Evolutionary conservation across 2,888 invertebrate genomes (phyloP).

Genomic region (Seladonia tumulorum): DNA sequence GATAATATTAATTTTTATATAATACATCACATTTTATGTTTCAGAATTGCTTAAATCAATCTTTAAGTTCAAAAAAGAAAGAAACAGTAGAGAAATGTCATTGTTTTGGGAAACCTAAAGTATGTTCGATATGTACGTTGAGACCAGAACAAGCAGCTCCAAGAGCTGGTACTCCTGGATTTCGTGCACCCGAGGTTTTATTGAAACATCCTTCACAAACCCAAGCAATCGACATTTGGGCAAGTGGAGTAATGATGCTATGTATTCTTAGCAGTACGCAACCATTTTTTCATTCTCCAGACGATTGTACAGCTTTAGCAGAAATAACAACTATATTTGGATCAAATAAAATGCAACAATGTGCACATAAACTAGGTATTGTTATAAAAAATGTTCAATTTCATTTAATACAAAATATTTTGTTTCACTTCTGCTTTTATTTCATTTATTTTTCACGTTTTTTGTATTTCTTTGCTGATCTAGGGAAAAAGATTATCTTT

Average conservation of each 20-base stretch:
- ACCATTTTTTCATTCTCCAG: constrained; percentile 93
- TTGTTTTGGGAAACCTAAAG: constrained; percentile 88
- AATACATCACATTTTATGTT: constrained; percentile 18
- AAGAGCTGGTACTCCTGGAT: constrained; percentile 95
- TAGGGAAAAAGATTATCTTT: constrained; percentile 86
- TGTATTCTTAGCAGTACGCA: constrained; percentile 91
- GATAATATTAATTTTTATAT: background rate
- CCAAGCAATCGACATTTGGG: constrained; percentile 96
- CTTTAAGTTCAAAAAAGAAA: constrained; percentile 68
- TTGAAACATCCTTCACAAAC: constrained; percentile 92
- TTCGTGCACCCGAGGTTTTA: constrained; percentile 94
- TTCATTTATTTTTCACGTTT: constrained; percentile 52
- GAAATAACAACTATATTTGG: constrained; percentile 94
- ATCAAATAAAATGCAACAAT: constrained; percentile 88
- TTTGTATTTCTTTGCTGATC: constrained; percentile 60
- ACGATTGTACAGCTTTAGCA: constrained; percentile 91
- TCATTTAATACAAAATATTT: constrained; percentile 4
- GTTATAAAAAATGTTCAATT: constrained; percentile 24
- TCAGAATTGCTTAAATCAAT: constrained; percentile 71
- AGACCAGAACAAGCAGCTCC: constrained; percentile 90
- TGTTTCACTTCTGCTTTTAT: constrained; percentile 2
- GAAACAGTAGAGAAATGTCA: constrained; percentile 85
- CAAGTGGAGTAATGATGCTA: constrained; percentile 93
- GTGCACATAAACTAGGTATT: constrained; percentile 89
- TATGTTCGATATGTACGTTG: constrained; percentile 89